These are phyloP conservation scores for Periophthalmodon schlosseri DNA, from an alignment of 2,113 vertebrate species.

Conservation along the genomic window DNA sequence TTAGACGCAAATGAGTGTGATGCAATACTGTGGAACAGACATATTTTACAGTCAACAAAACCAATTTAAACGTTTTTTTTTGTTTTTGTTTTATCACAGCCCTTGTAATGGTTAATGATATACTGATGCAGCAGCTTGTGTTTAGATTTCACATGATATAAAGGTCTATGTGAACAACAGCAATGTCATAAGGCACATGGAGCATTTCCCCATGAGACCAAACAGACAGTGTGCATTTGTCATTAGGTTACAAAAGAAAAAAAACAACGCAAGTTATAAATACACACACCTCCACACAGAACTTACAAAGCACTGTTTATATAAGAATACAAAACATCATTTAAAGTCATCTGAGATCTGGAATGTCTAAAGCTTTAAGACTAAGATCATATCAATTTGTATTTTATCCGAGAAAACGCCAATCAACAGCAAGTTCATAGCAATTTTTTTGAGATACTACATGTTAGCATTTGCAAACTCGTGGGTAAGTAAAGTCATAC, in stretches of 20 bases:
- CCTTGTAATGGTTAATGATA: not conserved
- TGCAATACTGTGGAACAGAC: not conserved
- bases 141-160: not conserved
- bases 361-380: not conserved
- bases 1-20: not conserved
- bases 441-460: too few species aligned
- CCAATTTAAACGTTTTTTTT: not conserved
- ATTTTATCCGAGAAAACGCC: too few species aligned
- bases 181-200: not conserved
- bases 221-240: not conserved
- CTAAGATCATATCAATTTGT: too few species aligned
- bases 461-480: too few species aligned
- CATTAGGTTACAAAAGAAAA: not conserved
- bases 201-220: not conserved
- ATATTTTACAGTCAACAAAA: not conserved
- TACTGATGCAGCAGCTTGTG: not conserved
- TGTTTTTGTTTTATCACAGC: not conserved
- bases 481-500: too few species aligned
- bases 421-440: too few species aligned
- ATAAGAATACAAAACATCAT: not conserved
- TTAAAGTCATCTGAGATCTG: not conserved
- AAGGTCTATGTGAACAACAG: not conserved
- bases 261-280: not conserved
- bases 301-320: not conserved
- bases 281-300: not conserved